Base-by-base conservation (phyloP, 2,113 vertebrate genomes). In the Engystomops pustulosus region DNA sequence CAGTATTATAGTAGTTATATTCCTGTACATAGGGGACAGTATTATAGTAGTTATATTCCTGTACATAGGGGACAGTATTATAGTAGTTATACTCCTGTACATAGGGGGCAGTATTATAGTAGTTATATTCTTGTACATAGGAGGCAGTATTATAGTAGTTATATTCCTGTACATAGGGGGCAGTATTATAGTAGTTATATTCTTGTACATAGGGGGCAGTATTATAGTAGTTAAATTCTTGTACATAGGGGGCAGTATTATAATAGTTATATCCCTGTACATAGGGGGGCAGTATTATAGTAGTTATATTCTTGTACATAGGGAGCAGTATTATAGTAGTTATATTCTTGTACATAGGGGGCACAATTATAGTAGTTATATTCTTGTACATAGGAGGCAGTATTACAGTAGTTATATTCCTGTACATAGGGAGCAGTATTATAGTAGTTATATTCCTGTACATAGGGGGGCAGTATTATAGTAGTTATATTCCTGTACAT, bases 361-460 rank as follows among this genome's bases (percentile, higher is more conserved):
- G n/a, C n/a, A 58, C n/a, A 25, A 25, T 58, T 25, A 58, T 58
- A 58, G 55, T 58, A 58, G n/a, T 25, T 58, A 58, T 58, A 58
- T 58, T 25, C 55, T 58, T 58, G n/a, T 58, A 25, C 9, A 8
- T 58, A 58, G 55, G 55, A 12, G n/a, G 55, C 55, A 58, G 55
- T 58, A 58, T 58, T 58, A 18, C 8, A 58, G 55, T 58, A 58
- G 55, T 58, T 58, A 58, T 58, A 58, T 58, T 58, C 55, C 25
- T 58, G n/a, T 58, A 58, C 9, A 58, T 58, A 58, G 55, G n/a
- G 55, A 14, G 55, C 55, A 58, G 55, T 58, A 25, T 58, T 58
- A 58, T 58, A 58, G 55, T 58, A 58, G 55, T 58, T 58, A 58
- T 58, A 58, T 25, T 58, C 55, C 10, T 58, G 55, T 58, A 58